Evolutionary conservation across 1,140 invertebrate species (phyloP), one percentile per base, ranked within the genome.

Genomic region (Argopecten irradians): DNA sequence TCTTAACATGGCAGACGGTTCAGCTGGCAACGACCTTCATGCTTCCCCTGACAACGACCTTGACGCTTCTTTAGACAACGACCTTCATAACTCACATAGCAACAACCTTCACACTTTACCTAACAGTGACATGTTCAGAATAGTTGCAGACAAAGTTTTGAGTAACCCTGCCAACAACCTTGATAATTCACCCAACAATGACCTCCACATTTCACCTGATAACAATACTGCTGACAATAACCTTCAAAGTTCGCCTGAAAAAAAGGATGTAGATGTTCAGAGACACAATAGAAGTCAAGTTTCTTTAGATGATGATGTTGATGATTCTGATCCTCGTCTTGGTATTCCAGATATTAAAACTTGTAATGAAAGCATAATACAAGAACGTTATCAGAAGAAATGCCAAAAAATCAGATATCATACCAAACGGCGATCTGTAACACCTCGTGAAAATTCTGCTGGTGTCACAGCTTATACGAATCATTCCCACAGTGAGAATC

Each of bases 261-360:
- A 55, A 71, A 3, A 71, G 19, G n/a, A n/a, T n/a, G n/a, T n/a
- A 7, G 55, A 71, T 28, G 0, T 28, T 71, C 55, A 71, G 55
- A 39, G 46, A 28, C 83, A 84, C 41, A 16, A 36, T 19, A 11
- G 14, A 19, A 85, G 84, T 34, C 33, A 85, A 5, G 46, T 71
- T 13, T 28, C 36, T 82, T 71, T 88, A 36, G 87, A 90, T 28
- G 89, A 90, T 39, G 89, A 89, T 35, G 43, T 88, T 3, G 89
- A 90, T 86, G 89, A 90, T 36, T 82, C 89, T 28, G 89, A 90
- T 86, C 89, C 89, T 5, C 43, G 87, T 35, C 43, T 90, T 71
- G 89, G 89, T 36, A 86, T 90, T 55, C 87, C 89, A 83, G 55
- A 43, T 11, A 43, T 90, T 14, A 86, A 87, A 36, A 36, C 55